Evolutionary conservation across 1,140 invertebrate species (phyloP), one percentile per base, ranked within the genome.

Genomic region (Bombus soroeensis): DNA sequence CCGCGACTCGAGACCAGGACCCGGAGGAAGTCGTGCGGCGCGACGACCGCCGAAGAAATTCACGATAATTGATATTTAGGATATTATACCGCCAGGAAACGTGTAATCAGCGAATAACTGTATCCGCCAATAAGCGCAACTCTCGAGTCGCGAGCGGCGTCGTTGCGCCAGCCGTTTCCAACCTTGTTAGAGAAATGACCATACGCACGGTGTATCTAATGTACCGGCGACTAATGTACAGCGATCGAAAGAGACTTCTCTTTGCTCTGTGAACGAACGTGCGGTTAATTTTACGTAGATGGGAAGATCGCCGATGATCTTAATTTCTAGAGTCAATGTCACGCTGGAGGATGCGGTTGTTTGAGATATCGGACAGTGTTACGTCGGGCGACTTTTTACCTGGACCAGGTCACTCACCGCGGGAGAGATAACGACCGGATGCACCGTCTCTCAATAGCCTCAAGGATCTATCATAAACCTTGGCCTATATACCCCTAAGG

Each of bases 1-100:
- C 53, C 39, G 76, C 37, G 70, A 47, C 78, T 79, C 57, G 64
- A 4, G 57, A 18, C 28, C 74, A 47, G 34, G 47, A 39, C 57
- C 28, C 53, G 83, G 72, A 73, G 59, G 43, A 90, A 89, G 78
- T 88, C 81, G 77, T 74, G 68, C 47, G 43, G 68, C 84, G 83
- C 28, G 57, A 68, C 34, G 37, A 64, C 37, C 43, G 68, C 43
- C 64, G 34, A 72, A 64, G 57, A 64, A 81, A 70, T 77, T 53
- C 34, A 22, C 79, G 68, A 64, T 89, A 90, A 90, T 90, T 89
- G 83, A 90, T 90, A 90, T 90, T 89, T 90, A 86, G 80, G 62
- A 78, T 85, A 85, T 90, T 83, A 79, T 76, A n/a, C 47, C 47
- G 74, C 39, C 57, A 37, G 73, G 64, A 83, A 41, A 89, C n/a